Base-by-base conservation (phyloP, 2,797 vertebrate genomes). In the Leptoclinus maculatus region DNA sequence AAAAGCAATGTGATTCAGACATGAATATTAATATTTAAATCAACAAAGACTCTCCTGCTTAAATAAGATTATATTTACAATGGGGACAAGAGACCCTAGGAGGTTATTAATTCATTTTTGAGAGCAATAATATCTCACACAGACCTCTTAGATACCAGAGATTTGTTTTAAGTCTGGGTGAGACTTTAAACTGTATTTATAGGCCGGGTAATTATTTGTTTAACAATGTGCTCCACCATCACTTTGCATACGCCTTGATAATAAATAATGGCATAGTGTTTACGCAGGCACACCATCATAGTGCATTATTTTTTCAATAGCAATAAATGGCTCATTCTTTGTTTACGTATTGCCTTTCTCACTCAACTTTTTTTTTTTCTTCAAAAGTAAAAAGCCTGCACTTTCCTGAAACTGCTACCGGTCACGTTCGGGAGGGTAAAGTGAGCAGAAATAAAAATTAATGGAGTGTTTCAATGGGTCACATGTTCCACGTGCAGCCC, bases 401-500 rank as follows among this genome's bases (percentile, higher is more conserved):
- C 67, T 49, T 68, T 69, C 39, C 34, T 17, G 7, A 47, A n/a
- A 23, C 63, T 12, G 54, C 19, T 7, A 4, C 49, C n/a, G n/a
- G 10, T 16, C 4, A 25, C 8, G 32, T 53, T 25, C 6, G 13
- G 5, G 8, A 19, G 7, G 19, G 34, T 7, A 32, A 63, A 41
- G 13, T 16, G 23, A 63, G 41, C 2, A 0, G 43, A 14, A 65
- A 3, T 34, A 34, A 34, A 53, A 39, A 67, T 68, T 39, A 47
- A 47, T 32, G 47, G 27, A 29, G 25, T 25, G 54, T 53, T 66
- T 74, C 5, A 29, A 2, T 54, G 64, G 36, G 29, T 45, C 17
- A 29, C 0, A 67, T 74, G 80, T 89, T 91, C 87, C 90, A 87
- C 82, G 67, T 76, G 11, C 39, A 74, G 47, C 25, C 43, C 34